These are phyloP conservation scores for Eupithecia centaureata DNA, from an alignment of 2,888 invertebrate species.

Conservation along the genomic window DNA sequence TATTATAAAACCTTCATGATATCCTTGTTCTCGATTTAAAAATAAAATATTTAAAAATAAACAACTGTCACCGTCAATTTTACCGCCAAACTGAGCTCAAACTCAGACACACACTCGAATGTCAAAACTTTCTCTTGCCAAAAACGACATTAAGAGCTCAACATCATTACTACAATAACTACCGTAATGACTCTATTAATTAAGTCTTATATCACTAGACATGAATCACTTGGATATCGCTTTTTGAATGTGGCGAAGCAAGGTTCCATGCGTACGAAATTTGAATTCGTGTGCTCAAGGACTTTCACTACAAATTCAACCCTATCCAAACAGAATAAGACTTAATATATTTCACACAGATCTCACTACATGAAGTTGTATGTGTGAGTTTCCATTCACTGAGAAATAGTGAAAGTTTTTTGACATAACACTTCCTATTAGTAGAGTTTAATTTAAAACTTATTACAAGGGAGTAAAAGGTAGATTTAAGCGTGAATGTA, in stretches of 20 bases:
- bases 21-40: slow-evolving; percentile 41
- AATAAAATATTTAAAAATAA: slow-evolving; percentile 43
- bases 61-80: slow-evolving; percentile 58
- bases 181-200: slow-evolving; percentile 35
- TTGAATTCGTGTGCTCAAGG: slow-evolving; percentile 48
- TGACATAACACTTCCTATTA: slow-evolving; percentile 25
- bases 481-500: background rate
- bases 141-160: slow-evolving; percentile 29
- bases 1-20: slow-evolving; percentile 38
- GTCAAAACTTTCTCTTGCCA: slow-evolving; percentile 54
- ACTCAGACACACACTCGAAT: slow-evolving; percentile 48
- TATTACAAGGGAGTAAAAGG: background rate
- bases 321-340: background rate
- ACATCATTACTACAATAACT: slow-evolving; percentile 49
- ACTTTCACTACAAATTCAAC: slow-evolving; percentile 34
- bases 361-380: slow-evolving; percentile 36
- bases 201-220: slow-evolving; percentile 42
- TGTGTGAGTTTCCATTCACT: slow-evolving; percentile 66
- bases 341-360: slow-evolving; percentile 28
- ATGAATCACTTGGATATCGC: slow-evolving; percentile 43
- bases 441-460: slow-evolving; percentile 28
- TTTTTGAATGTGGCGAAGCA: slow-evolving; percentile 24
- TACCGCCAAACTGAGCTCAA: slow-evolving; percentile 73
- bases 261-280: slow-evolving; percentile 50
- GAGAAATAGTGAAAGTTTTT: slow-evolving; percentile 41